Percentiles rank a stretch among this genome's conserved stretches.
These are phyloP conservation scores for Melanotus villosus DNA, from an alignment of 2,888 invertebrate genomes.

Conservation along the genomic window DNA sequence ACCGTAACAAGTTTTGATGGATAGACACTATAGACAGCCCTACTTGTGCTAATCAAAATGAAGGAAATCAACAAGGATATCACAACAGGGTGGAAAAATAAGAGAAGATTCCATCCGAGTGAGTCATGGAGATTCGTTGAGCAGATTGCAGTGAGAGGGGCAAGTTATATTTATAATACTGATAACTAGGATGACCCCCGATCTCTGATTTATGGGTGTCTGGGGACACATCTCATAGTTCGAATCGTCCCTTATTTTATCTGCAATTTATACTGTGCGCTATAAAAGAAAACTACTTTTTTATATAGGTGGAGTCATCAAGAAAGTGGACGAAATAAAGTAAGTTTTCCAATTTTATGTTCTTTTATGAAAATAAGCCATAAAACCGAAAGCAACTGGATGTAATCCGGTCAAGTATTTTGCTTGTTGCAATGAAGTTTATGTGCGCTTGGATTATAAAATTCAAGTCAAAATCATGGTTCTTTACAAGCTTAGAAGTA, in stretches of 20 bases:
- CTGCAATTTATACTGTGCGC: constrained; percentile 46
- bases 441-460: too few species aligned
- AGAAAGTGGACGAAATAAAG: constrained; percentile 10
- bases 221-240: constrained; percentile 57
- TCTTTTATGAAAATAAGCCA: too few species aligned
- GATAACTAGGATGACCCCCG: constrained; percentile 64
- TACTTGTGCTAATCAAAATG: too few species aligned
- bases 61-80: not conserved
- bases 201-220: constrained; percentile 63
- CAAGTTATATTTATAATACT: constrained; percentile 60
- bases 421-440: too few species aligned
- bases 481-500: too few species aligned
- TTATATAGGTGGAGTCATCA: constrained; percentile 18
- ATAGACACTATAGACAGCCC: too few species aligned
- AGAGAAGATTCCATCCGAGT: constrained; percentile 50
- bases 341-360: not conserved
- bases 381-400: too few species aligned
- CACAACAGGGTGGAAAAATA: constrained; percentile 40
- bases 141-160: constrained; percentile 56
- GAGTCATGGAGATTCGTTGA: constrained; percentile 56
- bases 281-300: constrained; percentile 40
- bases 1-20: too few species aligned
- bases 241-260: constrained; percentile 61
- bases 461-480: too few species aligned
- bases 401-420: too few species aligned